A percentile compares a stretch with the other conserved stretches of the same genome.
These are phyloP conservation scores for Monopis laevigella DNA, from an alignment of 2,888 invertebrate species.

Conservation along the genomic window DNA sequence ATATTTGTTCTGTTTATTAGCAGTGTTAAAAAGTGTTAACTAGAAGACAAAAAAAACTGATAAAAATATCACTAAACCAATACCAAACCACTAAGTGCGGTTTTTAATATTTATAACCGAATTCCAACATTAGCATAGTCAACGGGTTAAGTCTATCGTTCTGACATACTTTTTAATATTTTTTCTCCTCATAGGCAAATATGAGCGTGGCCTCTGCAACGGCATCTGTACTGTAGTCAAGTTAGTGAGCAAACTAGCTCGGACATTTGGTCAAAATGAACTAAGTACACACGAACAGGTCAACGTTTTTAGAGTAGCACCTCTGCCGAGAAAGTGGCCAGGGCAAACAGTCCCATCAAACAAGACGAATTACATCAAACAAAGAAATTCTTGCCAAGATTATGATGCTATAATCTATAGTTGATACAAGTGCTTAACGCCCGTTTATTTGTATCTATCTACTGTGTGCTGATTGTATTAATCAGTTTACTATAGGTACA, in stretches of 20 bases:
- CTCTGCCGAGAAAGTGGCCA: conserved; percentile 48
- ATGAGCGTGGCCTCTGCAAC: conserved; percentile 4
- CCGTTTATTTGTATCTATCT: no score
- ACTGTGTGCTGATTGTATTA: no score
- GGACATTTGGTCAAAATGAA: conserved; percentile 37
- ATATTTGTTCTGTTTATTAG: no score
- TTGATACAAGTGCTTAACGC: no score
- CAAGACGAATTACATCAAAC: conserved; percentile 24
- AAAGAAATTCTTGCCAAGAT: conserved; percentile 1
- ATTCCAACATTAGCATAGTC: conserved; percentile 7
- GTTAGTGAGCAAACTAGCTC: conserved; percentile 10
- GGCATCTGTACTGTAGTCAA: conserved; percentile 6
- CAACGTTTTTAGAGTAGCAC: conserved; percentile 60
- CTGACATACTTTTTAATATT: conserved; percentile 43
- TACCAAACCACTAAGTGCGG: no score
- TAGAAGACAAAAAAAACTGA: no score
- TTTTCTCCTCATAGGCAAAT: conserved; percentile 20
- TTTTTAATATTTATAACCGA: conserved; percentile 1
- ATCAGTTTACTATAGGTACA: no score
- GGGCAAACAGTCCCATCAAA: conserved; percentile 54
- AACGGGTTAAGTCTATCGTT: conserved; percentile 5
- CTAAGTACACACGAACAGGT: conserved; percentile 46
- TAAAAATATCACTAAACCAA: no score
- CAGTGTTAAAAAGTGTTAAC: no score
- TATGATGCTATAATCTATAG: no score